Evolutionary conservation across 2,797 vertebrate genomes (phyloP), one percentile per base, ranked within the genome.

Genomic region (Periophthalmus magnuspinnatus): DNA sequence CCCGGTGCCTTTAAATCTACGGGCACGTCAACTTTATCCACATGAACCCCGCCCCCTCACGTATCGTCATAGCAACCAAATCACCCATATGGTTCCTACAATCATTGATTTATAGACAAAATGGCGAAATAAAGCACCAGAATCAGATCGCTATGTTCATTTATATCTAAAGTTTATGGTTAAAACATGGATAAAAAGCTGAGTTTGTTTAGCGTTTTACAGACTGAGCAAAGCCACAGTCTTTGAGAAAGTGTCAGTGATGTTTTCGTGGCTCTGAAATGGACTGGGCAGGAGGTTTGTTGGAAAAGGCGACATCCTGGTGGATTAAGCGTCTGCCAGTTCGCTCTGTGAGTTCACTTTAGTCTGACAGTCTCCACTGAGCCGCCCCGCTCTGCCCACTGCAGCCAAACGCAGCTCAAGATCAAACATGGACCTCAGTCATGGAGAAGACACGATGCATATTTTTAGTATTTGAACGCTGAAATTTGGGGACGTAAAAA

Each of bases 171-270:
- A 28, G 28, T 28, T 3, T 28, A 28, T 28, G 28, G 28, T 28
- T 14, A 45, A 67, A 81, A 74, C 78, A 74, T 84, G 72, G 71
- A 84, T 80, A 74, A 77, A 85, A 86, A 85, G 54, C 70, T 17
- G 55, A 54, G 56, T 70, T 70, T 74, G 74, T 82, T 55, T 24
- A 5, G 21, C 6, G 21, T 50, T 1, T 11, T 55, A 10, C 9
- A 14, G 24, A 14, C 17, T 50, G 69, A 52, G 58, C 65, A n/a
- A 9, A 36, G 76, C 77, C 71, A 73, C 71, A 48, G 52, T 71
- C 75, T 80, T 59, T 54, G 67, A 71, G 60, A 73, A 78, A 78
- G 34, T 72, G 28, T 74, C 65, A 70, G 83, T 81, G 72, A 77
- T 74, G 84, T 81, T 86, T 83, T 82, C 61, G 69, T 75, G 72